These are phyloP conservation scores for Leptura quadrifasciata DNA, from an alignment of 2,888 invertebrate genomes.

Conservation along the genomic window DNA sequence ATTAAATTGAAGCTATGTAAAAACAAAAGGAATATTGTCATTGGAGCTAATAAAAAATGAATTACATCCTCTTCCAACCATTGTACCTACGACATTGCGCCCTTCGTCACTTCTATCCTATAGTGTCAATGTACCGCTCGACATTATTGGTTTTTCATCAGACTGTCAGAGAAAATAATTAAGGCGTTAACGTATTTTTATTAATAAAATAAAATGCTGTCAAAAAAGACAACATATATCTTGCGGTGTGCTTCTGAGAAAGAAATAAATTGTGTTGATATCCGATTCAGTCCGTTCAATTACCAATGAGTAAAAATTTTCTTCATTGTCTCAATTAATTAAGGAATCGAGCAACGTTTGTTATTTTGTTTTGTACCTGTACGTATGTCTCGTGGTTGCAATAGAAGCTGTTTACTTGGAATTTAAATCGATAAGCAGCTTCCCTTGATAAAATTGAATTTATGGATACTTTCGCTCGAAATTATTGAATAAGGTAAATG, in stretches of 20 bases:
- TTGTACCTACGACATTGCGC: constrained; percentile 20
- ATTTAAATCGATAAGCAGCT: background rate
- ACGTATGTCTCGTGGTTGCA: background rate
- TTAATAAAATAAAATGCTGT: background rate
- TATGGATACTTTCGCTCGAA: background rate
- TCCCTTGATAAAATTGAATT: background rate
- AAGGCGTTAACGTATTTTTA: background rate
- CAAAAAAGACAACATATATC: background rate
- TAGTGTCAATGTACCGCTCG: constrained; percentile 18
- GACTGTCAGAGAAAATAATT: constrained; percentile 17
- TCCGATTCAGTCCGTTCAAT: background rate
- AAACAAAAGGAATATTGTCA: too few species aligned
- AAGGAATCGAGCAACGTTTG: background rate
- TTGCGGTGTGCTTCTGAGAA: background rate
- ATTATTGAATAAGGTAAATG: background rate
- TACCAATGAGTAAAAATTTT: background rate
- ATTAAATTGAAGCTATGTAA: too few species aligned
- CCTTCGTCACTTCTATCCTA: constrained; percentile 10
- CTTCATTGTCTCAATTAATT: background rate
- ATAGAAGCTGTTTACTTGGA: background rate
- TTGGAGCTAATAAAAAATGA: too few species aligned
- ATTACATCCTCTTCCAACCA: too few species aligned
- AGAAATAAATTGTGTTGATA: background rate
- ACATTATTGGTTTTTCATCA: constrained; percentile 22
- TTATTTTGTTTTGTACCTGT: background rate